These are phyloP conservation scores for Baccha elongata DNA, from an alignment of 2,888 invertebrate species.

Conservation along the genomic window DNA sequence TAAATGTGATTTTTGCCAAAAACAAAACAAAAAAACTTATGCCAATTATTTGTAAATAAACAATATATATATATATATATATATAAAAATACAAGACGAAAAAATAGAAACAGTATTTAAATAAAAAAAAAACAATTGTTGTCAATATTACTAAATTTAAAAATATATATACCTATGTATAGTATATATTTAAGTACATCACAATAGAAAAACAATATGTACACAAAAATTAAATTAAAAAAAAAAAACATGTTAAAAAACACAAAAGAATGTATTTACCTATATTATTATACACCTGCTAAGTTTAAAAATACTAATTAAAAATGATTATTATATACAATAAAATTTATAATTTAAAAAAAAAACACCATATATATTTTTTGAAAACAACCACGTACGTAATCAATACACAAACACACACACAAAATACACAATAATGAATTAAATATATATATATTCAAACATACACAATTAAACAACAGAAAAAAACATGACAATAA, in stretches of 20 bases:
- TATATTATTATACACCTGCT: constrained; percentile 25
- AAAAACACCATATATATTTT: constrained; percentile 11
- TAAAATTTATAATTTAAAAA: not conserved
- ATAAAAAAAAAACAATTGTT: constrained; percentile 38
- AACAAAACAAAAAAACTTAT: constrained; percentile 41
- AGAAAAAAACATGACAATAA: constrained; percentile 70
- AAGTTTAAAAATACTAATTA: not conserved
- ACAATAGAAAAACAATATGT: not conserved
- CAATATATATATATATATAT: constrained; percentile 12
- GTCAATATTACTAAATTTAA: constrained; percentile 30
- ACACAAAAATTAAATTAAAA: constrained; percentile 24
- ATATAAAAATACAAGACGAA: not conserved
- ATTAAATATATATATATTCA: constrained; percentile 11
- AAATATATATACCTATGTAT: constrained; percentile 19
- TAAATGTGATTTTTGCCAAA: constrained; percentile 57
- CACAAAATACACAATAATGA: not conserved
- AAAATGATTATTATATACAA: constrained; percentile 8
- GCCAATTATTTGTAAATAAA: constrained; percentile 52
- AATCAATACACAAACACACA: not conserved
- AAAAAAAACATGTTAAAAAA: not conserved
- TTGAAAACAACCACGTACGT: not conserved
- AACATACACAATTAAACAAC: constrained; percentile 47
- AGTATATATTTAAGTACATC: not conserved
- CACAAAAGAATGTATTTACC: constrained; percentile 10
- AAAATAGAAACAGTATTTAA: not conserved